Evolutionary conservation across 1,140 invertebrate species (phyloP), one percentile per base, ranked within the genome.

Genomic region (Hydropsyche tenuis): DNA sequence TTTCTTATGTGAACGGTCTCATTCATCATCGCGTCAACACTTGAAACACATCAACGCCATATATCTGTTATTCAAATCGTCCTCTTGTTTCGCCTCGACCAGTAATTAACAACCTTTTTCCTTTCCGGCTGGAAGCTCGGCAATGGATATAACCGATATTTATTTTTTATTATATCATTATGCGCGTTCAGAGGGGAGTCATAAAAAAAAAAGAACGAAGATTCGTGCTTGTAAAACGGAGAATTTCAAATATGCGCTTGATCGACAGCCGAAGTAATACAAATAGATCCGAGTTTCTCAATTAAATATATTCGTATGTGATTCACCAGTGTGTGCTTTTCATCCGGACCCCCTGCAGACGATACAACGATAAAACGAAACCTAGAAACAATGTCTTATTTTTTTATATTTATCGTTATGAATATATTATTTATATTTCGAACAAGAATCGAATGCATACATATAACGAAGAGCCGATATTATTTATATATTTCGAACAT

Each of bases 281-380:
- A 60, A 60, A 60, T 60, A 27, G 56, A 60, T 60, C 56, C 56
- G 22, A 60, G 56, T 60, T 60, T 60, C 56, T 60, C 56, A 60
- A 60, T 60, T 60, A 60, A 60, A 60, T 60, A 18, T 53, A 60
- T 60, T 60, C 56, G 18, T 22, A 60, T 18, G 23, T 53, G 51
- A 53, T 53, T 53, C 51, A 53, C 51, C 51, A 22, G 51, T 20
- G 20, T 60, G 23, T 20, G 23, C 56, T 27, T 60, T 60, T 25
- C 22, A 60, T 60, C 20, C 23, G 56, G 22, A 60, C 56, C 56
- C 56, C 56, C 56, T 27, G 56, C 56, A 25, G 56, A 60, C 23
- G 12, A 22, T 11, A 20, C 22, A 20, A 23, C 56, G 20, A 60
- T 60, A 60, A 60, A 60, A 60, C 56, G 56, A 60, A 60, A 25